A percentile compares a stretch with the other conserved stretches of the same genome.
These are phyloP conservation scores for Caenorhabditis parvicauda DNA, from an alignment of 2,888 invertebrate species.

Conservation along the genomic window DNA sequence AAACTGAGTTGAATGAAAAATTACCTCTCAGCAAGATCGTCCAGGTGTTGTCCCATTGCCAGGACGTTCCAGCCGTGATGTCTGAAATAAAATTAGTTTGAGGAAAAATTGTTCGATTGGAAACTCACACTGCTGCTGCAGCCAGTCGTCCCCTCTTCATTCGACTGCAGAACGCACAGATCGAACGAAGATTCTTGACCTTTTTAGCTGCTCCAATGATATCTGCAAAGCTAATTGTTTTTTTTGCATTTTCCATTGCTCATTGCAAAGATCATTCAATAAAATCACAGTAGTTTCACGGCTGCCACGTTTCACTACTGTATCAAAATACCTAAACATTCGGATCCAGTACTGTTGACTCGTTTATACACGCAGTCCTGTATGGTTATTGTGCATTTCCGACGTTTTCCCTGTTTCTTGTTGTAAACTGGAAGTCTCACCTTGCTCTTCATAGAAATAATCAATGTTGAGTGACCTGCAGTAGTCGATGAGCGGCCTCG, in stretches of 20 bases:
- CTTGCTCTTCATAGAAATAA: constrained; percentile 76
- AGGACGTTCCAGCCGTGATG: constrained; percentile 80
- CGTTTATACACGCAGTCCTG: no score
- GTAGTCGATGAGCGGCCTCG: constrained; percentile 74
- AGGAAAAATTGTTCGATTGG: neutral
- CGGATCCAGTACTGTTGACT: no score
- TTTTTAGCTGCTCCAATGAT: constrained; percentile 67
- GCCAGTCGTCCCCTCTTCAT: constrained; percentile 75
- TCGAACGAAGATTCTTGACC: constrained; percentile 65
- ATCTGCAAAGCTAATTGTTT: constrained; percentile 63
- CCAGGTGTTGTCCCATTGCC: constrained; percentile 83
- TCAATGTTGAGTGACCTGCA: constrained; percentile 75
- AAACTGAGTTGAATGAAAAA: no score
- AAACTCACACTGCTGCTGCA: constrained; percentile 70
- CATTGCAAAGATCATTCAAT: no score
- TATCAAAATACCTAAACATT: no score
- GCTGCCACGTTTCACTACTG: constrained; percentile 8
- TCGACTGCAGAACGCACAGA: constrained; percentile 76
- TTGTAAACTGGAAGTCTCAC: constrained; percentile 60
- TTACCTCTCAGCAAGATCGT: constrained; percentile 76
- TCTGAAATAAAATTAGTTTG: neutral
- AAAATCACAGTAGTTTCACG: no score
- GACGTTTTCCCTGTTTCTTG: neutral
- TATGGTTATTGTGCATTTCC: no score
- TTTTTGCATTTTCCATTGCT: no score